These are phyloP conservation scores for Acipenser ruthenus DNA, from an alignment of 2,797 vertebrate species.

Conservation along the genomic window DNA sequence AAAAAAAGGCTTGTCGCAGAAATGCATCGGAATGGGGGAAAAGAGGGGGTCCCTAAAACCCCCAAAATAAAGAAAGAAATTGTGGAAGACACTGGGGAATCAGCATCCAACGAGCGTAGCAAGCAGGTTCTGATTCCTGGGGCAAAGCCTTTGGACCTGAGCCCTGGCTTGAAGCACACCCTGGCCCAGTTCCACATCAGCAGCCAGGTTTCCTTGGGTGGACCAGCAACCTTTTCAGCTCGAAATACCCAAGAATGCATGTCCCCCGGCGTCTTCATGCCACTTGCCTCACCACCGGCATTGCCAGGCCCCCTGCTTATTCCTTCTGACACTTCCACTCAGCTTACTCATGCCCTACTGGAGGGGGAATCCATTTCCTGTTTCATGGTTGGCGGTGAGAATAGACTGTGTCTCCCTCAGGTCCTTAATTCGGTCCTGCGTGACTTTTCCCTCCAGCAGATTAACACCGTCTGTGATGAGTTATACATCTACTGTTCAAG, in stretches of 20 bases:
- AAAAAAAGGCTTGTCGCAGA: conserved; percentile 85
- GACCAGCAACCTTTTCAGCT: conserved; percentile 92
- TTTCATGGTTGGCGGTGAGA: conserved; percentile 93
- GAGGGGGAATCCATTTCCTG: conserved; percentile 93
- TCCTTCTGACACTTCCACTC: conserved; percentile 89
- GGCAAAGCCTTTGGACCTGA: conserved; percentile 80
- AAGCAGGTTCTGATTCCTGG: conserved; percentile 58
- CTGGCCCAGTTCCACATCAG: conserved; percentile 95
- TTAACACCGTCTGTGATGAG: conserved; percentile 92
- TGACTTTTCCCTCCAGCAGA: conserved; percentile 92
- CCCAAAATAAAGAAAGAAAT: conserved; percentile 84
- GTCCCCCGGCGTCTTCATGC: conserved; percentile 70
- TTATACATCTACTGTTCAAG: conserved; percentile 94
- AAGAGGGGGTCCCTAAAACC: conserved; percentile 62
- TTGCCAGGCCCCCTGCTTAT: conserved; percentile 85
- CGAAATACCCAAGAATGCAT: conserved; percentile 77
- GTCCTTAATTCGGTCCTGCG: conserved; percentile 93
- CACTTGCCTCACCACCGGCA: conserved; percentile 71
- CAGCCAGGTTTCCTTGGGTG: conserved; percentile 93
- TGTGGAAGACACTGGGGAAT: conserved; percentile 67
- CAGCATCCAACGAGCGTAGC: conserved; percentile 35
- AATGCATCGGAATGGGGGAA: conserved; percentile 69
- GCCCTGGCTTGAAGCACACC: conserved; percentile 92
- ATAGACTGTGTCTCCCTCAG: conserved; percentile 90
- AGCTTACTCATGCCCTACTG: conserved; percentile 84